Evolutionary conservation across 2,113 vertebrate genomes (phyloP).

Genomic region (Cariama cristata): DNA sequence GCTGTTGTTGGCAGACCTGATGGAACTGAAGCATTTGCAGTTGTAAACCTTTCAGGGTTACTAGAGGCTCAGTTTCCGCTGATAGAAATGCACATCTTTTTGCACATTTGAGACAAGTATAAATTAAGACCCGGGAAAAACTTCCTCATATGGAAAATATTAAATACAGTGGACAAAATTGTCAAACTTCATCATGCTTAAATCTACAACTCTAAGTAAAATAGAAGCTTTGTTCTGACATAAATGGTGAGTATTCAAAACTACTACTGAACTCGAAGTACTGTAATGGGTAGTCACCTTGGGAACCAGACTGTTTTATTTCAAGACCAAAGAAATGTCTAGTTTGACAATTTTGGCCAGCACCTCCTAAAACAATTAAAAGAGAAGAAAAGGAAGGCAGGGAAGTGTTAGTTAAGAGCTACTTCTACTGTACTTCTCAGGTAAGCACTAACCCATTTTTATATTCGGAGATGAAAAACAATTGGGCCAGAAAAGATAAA

Average conservation of each 20-base stretch:
- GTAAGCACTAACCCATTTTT: background rate
- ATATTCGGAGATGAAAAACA: background rate
- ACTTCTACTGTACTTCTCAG: background rate
- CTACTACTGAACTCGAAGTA: background rate
- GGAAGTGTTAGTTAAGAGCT: background rate
- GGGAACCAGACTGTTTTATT: background rate
- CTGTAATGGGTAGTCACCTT: background rate
- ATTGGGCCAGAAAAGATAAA: background rate
- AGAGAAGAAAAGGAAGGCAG: background rate
- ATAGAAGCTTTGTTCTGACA: background rate
- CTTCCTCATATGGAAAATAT: background rate
- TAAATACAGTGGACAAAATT: background rate
- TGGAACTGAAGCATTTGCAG: slow-evolving; percentile 82
- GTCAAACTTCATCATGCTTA: background rate
- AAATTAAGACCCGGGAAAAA: background rate
- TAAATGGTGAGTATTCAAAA: background rate
- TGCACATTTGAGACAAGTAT: slow-evolving; percentile 13
- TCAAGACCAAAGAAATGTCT: background rate
- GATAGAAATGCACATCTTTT: slow-evolving; percentile 49
- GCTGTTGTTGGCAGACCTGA: slow-evolving; percentile 67
- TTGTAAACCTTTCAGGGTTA: slow-evolving; percentile 78
- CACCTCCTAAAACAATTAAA: background rate
- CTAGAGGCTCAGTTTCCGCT: slow-evolving; percentile 33
- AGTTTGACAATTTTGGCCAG: slow-evolving; percentile 33
- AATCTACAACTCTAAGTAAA: background rate